Base-by-base conservation (phyloP, 2,113 vertebrate species). In the Climacteris rufus region DNA sequence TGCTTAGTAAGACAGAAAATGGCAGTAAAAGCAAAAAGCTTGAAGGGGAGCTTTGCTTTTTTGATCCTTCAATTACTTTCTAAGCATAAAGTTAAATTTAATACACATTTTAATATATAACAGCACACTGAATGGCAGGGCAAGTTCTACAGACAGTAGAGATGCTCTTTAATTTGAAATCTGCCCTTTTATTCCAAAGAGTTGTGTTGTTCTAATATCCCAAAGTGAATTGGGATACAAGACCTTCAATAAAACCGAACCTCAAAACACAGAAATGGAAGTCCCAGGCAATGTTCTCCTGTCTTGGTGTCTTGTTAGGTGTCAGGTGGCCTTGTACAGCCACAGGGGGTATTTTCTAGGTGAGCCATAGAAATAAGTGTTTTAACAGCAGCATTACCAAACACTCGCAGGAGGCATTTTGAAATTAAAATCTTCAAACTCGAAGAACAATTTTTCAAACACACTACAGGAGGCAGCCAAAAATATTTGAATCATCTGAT, bases 21-120 rank as follows among this genome's bases (percentile, higher is more conserved):
- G 54, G 72, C 92, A 88, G 68, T 94, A 93, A 96, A 86, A 80
- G 90, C 90, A 94, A 94, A 91, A 96, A 81, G 83, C 88, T 94
- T 96, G 94, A 96, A 96, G 92, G 75, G 11, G 79, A 95, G 54
- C 49, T 92, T 92, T 78, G 68, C 52, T 83, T 92, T 94, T 90
- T 87, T 60, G 75, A 90, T 86, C 56, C n/a, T 89, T 94, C 83
- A 68, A 57, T 97, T 93, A 90, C 60, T 77, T 78, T 83, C 63
- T 17, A 77, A 91, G 30, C 63, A 56, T 81, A 33, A 70, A 81
- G 63, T 83, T 78, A 78, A 70, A 93, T 90, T 86, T 93, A 83
- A 74, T 80, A 31, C 4, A 17, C 6, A 9, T 45, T 69, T 64
- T 71, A 60, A 66, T 74, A 66, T 35, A 5, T 37, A 75, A 60